phyloP scores from a whole-genome alignment of 1,140 invertebrate species.

The Sitophilus oryzae region DNA sequence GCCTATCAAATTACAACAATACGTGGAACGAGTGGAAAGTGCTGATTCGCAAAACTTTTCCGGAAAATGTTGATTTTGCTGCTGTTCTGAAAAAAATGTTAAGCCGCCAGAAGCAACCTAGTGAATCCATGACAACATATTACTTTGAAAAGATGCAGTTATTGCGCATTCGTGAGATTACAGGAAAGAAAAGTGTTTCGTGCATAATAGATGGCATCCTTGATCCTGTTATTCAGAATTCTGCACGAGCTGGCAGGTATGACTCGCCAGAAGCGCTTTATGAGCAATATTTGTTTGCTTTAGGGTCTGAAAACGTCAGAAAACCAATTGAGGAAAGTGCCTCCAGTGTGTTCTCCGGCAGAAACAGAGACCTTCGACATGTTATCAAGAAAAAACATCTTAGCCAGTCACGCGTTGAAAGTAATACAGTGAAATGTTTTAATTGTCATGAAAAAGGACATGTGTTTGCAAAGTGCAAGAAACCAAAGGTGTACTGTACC shows the following conservation, averaged over 20 bases:
- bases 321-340: background rate
- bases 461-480: conserved; percentile 7
- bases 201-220: conserved; percentile 12
- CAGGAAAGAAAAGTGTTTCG: conserved; percentile 16
- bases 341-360: background rate
- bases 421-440: conserved; percentile 9
- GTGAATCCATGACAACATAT: conserved; percentile 6
- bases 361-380: background rate
- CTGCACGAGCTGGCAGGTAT: conserved; percentile 17
- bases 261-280: conserved; percentile 13
- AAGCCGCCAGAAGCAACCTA: background rate
- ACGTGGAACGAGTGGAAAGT: conserved; percentile 15
- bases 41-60: conserved; percentile 11
- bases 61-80: conserved; percentile 19
- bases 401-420: background rate
- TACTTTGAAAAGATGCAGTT: conserved; percentile 18
- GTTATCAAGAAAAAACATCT: background rate
- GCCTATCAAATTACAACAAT: conserved; percentile 11
- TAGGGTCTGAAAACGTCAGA: background rate
- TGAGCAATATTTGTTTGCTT: conserved; percentile 19
- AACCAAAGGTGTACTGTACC: conserved; percentile 7
- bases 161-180: conserved; percentile 6
- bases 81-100: conserved; percentile 14
- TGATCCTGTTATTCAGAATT: conserved; percentile 10
- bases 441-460: conserved; percentile 13